phyloP scores from a whole-genome alignment of 2,113 vertebrate genomes.

The Polypterus bichir region DNA sequence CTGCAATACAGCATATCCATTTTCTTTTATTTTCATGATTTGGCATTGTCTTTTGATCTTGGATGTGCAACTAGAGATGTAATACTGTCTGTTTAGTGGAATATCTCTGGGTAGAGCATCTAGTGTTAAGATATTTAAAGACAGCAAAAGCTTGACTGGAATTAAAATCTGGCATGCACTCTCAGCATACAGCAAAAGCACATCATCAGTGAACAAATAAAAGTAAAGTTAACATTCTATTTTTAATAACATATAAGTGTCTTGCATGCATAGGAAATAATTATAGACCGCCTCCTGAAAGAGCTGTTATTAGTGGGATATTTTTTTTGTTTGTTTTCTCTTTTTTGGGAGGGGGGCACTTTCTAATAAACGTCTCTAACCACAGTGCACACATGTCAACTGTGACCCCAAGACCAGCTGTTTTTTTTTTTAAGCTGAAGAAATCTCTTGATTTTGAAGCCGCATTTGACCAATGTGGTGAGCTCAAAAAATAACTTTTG shows the following conservation, averaged over 20 bases:
- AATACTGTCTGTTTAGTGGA: neutral
- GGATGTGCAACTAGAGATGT: too few relatives aligned
- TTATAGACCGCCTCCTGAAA: slow-evolving; percentile 2
- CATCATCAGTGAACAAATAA: slow-evolving; percentile 1
- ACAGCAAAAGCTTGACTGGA: neutral
- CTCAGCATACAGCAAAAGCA: neutral
- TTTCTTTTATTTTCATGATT: too few relatives aligned
- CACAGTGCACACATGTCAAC: slow-evolving; percentile 13
- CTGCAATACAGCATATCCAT: too few relatives aligned
- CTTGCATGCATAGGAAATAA: slow-evolving; percentile 9
- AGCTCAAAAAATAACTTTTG: slow-evolving; percentile 11
- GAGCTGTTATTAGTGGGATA: slow-evolving; percentile 11
- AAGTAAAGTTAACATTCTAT: slow-evolving; percentile 8
- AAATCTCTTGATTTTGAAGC: slow-evolving; percentile 11
- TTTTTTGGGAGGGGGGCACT: slow-evolving; percentile 2
- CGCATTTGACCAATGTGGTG: slow-evolving; percentile 5
- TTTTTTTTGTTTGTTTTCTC: neutral
- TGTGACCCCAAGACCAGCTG: slow-evolving; percentile 1
- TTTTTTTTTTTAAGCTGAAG: slow-evolving; percentile 6
- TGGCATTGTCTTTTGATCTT: too few relatives aligned
- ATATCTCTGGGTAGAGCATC: slow-evolving; percentile 37
- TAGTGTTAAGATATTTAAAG: too few relatives aligned
- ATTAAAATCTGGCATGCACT: neutral
- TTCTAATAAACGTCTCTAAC: slow-evolving; percentile 9
- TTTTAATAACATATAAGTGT: slow-evolving; percentile 8